These are phyloP conservation scores for Acyrthosiphon pisum DNA, from an alignment of 1,140 invertebrate species.

Conservation along the genomic window DNA sequence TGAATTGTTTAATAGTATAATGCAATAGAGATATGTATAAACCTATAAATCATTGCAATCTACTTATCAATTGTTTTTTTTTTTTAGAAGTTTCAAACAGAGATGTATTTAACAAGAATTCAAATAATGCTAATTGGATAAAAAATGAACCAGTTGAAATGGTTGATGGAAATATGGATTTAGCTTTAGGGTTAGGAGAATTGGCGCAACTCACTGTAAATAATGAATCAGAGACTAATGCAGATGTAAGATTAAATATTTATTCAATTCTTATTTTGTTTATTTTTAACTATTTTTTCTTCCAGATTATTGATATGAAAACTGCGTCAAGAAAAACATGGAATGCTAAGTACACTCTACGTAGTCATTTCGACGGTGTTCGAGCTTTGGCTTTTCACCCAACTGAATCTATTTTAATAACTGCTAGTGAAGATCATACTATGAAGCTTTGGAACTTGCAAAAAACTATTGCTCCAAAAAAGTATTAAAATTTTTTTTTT, in stretches of 20 bases:
- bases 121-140: conserved; percentile 58
- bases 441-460: conserved; percentile 99
- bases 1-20: background rate
- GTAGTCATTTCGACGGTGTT: conserved; percentile 98
- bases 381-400: conserved; percentile 97
- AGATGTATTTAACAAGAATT: conserved; percentile 43
- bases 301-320: conserved; percentile 81
- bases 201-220: conserved; percentile 94
- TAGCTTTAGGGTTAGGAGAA: conserved; percentile 88
- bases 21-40: background rate
- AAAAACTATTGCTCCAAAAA: conserved; percentile 96
- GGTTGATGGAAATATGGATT: conserved; percentile 75
- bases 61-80: background rate
- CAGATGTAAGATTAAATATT: conserved; percentile 69
- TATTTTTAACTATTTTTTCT: conserved; percentile 57
- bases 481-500: conserved; percentile 67
- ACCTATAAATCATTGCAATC: background rate
- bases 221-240: conserved; percentile 91
- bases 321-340: conserved; percentile 96
- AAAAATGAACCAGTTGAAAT: conserved; percentile 63
- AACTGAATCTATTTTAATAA: conserved; percentile 94
- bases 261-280: background rate
- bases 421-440: conserved; percentile 98
- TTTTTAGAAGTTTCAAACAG: conserved; percentile 37
- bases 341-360: conserved; percentile 96